These are phyloP conservation scores for Macaca nemestrina DNA, from an alignment of 2,113 vertebrate species.

Conservation along the genomic window DNA sequence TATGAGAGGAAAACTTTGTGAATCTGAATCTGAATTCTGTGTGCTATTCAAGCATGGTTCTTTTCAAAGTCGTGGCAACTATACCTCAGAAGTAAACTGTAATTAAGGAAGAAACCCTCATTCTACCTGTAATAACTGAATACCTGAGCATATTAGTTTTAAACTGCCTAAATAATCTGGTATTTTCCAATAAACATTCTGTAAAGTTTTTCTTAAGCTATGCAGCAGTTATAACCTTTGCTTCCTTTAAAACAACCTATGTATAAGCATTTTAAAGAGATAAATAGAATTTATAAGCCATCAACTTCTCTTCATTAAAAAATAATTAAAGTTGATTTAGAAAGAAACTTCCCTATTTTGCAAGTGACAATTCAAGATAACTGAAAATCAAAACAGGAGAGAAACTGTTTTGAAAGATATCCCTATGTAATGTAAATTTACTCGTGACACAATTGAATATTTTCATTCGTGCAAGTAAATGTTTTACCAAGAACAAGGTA, in stretches of 20 bases:
- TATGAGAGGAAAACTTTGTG: neutral
- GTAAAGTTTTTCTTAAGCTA: neutral
- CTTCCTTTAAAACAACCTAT: neutral
- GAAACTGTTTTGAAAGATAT: neutral
- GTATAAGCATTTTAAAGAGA: neutral
- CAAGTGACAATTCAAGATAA: neutral
- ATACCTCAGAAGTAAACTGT: neutral
- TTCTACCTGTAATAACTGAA: neutral
- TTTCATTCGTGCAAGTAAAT: conserved; percentile 11
- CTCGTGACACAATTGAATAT: neutral
- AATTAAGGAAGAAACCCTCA: neutral
- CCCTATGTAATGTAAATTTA: neutral
- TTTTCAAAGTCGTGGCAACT: neutral
- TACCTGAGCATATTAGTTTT: neutral
- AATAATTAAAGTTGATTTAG: neutral
- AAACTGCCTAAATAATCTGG: neutral
- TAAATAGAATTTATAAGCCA: neutral
- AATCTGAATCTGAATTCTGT: neutral
- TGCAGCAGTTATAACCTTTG: neutral
- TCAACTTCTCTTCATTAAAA: neutral
- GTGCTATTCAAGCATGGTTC: neutral
- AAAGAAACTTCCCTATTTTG: neutral
- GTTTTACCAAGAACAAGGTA: neutral
- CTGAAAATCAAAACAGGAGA: neutral
- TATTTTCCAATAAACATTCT: neutral